Evolutionary conservation across 2,113 vertebrate species (phyloP), one percentile per base, ranked within the genome.

Genomic region (Theristicus caerulescens): DNA sequence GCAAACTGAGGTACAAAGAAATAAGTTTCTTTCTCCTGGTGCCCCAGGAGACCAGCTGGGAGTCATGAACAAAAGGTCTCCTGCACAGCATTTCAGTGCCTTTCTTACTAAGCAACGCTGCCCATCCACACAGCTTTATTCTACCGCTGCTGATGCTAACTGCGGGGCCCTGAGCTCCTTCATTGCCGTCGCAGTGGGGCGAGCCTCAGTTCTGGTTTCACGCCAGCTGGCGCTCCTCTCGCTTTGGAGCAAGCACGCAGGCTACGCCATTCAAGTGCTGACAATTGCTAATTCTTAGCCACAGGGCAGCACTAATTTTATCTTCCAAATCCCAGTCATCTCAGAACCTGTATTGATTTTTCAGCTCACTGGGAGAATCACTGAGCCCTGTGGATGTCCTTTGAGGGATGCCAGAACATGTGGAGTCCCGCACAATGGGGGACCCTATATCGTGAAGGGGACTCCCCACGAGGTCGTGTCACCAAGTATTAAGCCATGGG

Each of bases 371-470:
- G 26, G 70, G 44, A 64, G 80, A 52, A 72, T 81, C 59, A 11
- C 54, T 32, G 80, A 83, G 32, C 58, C 24, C 69, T 44, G 52
- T 9, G n/a, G 73, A 40, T 44, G 74, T 57, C n/a, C 12, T 90
- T 5, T 58, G 58, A 44, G 27, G 59, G 34, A 10, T 54, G 19
- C 22, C 57, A 70, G 58, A 57, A 47, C 6, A 17, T 1, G 1
- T 1, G 10, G 72, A 34, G 38, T 3, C 18, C 27, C 3, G 26
- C 51, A 21, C 27, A n/a, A 12, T 0, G 4, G 31, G 58, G 9
- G 59, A 38, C 5, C 15, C 21, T 14, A 0, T 17, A 46, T 27
- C 4, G 0, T 1, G 17, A 24, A 11, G 4, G 34, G 25, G 16
- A 51, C 10, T 54, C 38, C 19, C 42, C 27, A 26, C 1, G 34